These are phyloP conservation scores for Ennomos erosarius DNA, from an alignment of 2,888 invertebrate species.

Conservation along the genomic window DNA sequence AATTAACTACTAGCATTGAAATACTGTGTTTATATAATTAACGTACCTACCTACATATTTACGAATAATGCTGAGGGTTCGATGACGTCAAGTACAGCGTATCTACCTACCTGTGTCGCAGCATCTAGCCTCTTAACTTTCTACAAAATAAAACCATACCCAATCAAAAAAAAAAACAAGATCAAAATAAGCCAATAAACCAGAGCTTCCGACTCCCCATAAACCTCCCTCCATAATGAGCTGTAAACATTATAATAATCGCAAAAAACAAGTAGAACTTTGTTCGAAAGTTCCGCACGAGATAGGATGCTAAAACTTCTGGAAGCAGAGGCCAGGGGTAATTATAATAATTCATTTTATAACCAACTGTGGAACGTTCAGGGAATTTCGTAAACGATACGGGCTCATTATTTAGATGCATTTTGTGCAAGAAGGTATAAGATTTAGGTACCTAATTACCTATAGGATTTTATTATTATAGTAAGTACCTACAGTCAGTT, in stretches of 20 bases:
- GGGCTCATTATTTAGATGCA: constrained; percentile 8
- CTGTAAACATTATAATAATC: constrained; percentile 41
- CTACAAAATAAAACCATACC: too few relatives aligned
- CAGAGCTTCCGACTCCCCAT: constrained; percentile 11
- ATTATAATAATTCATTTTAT: constrained; percentile 77
- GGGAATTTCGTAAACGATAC: constrained; percentile 36
- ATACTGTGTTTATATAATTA: too few relatives aligned
- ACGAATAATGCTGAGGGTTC: too few relatives aligned
- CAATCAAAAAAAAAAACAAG: constrained; percentile 7
- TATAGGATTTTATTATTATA: too few relatives aligned
- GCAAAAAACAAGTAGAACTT: constrained; percentile 48
- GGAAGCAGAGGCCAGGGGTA: constrained; percentile 67
- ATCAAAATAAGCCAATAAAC: constrained; percentile 27
- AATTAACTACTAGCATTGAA: too few relatives aligned
- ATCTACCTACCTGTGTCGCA: too few relatives aligned
- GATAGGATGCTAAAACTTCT: constrained; percentile 64
- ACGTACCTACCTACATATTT: too few relatives aligned
- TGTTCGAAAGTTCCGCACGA: constrained; percentile 59
- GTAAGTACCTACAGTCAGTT: too few relatives aligned
- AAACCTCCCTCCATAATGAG: constrained; percentile 35
- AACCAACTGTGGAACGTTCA: constrained; percentile 41
- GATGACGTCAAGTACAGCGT: too few relatives aligned
- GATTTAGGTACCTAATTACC: too few relatives aligned
- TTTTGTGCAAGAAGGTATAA: not conserved
- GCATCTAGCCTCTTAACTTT: too few relatives aligned